phyloP scores from a whole-genome alignment of 2,113 vertebrate species.

The Noturus placidus region DNA sequence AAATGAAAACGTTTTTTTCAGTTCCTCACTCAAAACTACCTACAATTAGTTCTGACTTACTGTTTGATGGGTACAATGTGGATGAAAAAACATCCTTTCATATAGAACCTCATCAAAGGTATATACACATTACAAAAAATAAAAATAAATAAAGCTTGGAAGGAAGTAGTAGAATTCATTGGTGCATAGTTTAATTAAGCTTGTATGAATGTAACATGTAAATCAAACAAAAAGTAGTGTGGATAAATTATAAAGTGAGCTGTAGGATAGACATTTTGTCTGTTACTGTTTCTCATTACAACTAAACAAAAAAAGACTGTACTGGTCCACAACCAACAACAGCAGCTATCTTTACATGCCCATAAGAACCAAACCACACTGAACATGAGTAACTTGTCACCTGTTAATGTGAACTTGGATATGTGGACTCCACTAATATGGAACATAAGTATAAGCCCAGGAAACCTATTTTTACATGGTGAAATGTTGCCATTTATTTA shows the following conservation, averaged over 20 bases:
- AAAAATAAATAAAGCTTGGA: neutral
- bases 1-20: neutral
- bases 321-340: neutral
- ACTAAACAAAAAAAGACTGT: neutral
- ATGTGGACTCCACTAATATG: neutral
- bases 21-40: neutral
- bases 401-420: neutral
- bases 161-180: neutral
- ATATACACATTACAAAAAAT: neutral
- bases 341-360: neutral
- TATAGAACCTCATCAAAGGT: neutral
- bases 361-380: neutral
- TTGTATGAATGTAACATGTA: neutral
- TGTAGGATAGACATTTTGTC: neutral
- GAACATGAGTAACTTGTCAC: neutral
- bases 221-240: neutral
- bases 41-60: neutral
- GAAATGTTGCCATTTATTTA: neutral
- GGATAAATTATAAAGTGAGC: neutral
- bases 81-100: neutral
- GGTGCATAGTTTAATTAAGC: neutral
- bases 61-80: neutral
- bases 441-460: neutral
- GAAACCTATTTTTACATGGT: neutral
- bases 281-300: neutral